Evolutionary conservation across 2,113 vertebrate species (phyloP).

Genomic region (Upupa epops): DNA sequence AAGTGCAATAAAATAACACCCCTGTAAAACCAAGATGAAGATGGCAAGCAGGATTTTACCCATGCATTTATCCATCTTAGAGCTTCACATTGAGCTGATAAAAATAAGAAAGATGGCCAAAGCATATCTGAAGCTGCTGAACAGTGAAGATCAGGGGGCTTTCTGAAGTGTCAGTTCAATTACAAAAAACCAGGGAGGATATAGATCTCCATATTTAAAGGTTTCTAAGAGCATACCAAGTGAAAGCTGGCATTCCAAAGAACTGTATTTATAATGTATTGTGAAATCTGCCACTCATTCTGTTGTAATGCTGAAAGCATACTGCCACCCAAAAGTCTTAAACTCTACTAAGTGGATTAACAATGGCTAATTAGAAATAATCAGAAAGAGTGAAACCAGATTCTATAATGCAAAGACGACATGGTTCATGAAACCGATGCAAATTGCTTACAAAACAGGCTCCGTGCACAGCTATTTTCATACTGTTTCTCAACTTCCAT

Average conservation of each 20-base stretch:
- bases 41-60: neutral
- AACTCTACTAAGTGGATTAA: neutral
- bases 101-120: neutral
- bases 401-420: neutral
- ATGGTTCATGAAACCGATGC: neutral
- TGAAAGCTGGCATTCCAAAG: neutral
- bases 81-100: neutral
- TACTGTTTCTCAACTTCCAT: neutral
- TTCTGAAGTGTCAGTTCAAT: neutral
- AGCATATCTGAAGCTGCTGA: neutral
- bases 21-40: neutral
- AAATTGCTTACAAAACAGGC: neutral
- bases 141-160: neutral
- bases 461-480: fast-evolving
- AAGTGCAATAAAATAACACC: no score
- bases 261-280: neutral
- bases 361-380: neutral
- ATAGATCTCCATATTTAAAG: slow-evolving; percentile 15
- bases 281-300: neutral
- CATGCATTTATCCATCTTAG: neutral
- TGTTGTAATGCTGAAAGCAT: neutral
- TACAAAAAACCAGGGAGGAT: neutral
- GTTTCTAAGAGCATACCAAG: neutral
- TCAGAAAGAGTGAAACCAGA: neutral
- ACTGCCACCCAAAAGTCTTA: neutral